phyloP scores from a whole-genome alignment of 2,113 vertebrate genomes.

The Phoxinus phoxinus region DNA sequence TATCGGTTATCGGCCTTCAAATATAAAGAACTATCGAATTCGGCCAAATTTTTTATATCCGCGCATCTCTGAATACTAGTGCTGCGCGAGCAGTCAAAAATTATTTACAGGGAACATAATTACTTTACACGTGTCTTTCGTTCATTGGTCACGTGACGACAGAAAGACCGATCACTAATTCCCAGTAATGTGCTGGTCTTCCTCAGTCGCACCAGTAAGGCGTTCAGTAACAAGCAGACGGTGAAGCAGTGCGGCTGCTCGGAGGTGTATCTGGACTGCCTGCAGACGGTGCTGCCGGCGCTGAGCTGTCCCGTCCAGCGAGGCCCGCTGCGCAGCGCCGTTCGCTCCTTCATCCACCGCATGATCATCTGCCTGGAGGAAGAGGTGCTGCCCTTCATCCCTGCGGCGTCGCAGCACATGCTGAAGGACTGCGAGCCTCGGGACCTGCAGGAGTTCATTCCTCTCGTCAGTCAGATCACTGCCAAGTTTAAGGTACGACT shows the following conservation, averaged over 20 bases:
- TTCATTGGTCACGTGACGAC: no score
- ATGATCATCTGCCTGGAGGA: slow-evolving; percentile 99
- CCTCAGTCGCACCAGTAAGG: slow-evolving; percentile 95
- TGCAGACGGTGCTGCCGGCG: slow-evolving; percentile 92
- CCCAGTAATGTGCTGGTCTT: not conserved
- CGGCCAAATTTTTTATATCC: no score
- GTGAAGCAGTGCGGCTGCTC: slow-evolving; percentile 96
- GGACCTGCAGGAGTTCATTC: slow-evolving; percentile 99
- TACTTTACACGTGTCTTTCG: no score
- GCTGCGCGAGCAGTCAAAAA: no score
- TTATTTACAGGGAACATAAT: no score
- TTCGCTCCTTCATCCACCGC: slow-evolving; percentile 96
- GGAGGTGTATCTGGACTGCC: slow-evolving; percentile 94
- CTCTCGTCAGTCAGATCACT: slow-evolving; percentile 97
- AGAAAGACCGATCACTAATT: no score
- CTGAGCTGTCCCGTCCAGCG: slow-evolving; percentile 94
- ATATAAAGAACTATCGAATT: no score
- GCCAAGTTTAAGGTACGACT: slow-evolving; percentile 97
- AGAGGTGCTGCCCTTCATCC: slow-evolving; percentile 95
- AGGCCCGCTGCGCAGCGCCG: slow-evolving; percentile 86
- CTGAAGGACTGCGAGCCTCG: slow-evolving; percentile 97
- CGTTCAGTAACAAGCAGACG: slow-evolving; percentile 99
- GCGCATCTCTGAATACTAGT: no score
- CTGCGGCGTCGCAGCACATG: slow-evolving; percentile 95
- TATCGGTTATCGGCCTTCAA: no score